Conservation (phyloP, 2,888 invertebrate species). For the Hyalella azteca region DNA sequence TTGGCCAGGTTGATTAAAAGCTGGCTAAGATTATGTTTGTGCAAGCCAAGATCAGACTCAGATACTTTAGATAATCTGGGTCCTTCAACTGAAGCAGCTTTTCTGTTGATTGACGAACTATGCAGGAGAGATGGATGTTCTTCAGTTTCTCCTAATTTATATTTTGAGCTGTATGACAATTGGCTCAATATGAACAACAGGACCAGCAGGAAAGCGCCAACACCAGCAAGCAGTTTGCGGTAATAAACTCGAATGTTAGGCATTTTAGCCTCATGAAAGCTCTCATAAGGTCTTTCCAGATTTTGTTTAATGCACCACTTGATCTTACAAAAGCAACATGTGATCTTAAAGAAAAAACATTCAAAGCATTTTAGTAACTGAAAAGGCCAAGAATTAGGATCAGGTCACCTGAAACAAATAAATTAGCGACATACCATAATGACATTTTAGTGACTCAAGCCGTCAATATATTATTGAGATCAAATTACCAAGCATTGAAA, state of each 20-base stretch:
- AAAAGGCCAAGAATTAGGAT: too few relatives aligned
- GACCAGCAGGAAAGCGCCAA: not conserved
- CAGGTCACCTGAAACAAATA: too few relatives aligned
- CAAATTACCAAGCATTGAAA: too few relatives aligned
- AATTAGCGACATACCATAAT: too few relatives aligned
- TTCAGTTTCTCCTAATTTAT: not conserved
- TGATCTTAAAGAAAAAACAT: too few relatives aligned
- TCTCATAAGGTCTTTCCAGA: too few relatives aligned
- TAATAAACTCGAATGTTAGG: not conserved
- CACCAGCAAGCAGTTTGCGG: not conserved
- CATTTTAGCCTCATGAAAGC: too few relatives aligned
- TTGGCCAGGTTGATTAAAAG: not conserved
- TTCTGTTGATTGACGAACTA: not conserved
- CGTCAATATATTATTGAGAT: too few relatives aligned
- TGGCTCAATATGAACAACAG: slow-evolving; percentile 3
- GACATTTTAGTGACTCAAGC: too few relatives aligned
- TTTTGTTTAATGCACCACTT: too few relatives aligned
- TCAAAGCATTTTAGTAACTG: too few relatives aligned
- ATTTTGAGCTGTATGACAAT: not conserved
- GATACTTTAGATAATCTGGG: not conserved
- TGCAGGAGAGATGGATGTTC: not conserved
- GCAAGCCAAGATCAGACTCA: not conserved
- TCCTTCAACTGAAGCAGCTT: not conserved
- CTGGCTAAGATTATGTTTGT: not conserved
- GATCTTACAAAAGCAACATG: too few relatives aligned